phyloP scores from a whole-genome alignment of 2,888 invertebrate species.

The Zaprionus bogoriensis region DNA sequence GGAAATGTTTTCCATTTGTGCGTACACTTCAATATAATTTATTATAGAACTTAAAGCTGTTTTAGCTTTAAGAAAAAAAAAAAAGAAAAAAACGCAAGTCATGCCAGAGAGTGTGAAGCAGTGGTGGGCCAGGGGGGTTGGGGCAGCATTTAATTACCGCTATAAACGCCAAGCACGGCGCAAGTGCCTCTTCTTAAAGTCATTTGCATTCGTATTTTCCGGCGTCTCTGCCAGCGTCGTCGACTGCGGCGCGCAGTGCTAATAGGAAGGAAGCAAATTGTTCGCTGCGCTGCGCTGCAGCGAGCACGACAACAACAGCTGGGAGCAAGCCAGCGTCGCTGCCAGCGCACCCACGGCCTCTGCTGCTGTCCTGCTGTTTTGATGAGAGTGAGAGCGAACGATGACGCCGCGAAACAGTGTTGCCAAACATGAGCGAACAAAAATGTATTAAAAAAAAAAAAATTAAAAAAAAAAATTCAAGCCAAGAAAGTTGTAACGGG shows the following conservation, averaged over 20 bases:
- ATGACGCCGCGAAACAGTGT: slow-evolving; percentile 39
- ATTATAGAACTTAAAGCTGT: too few relatives aligned
- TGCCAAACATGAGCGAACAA: slow-evolving; percentile 44
- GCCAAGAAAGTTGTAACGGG: slow-evolving; percentile 38
- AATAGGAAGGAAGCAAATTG: slow-evolving; percentile 52
- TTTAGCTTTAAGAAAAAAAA: too few relatives aligned
- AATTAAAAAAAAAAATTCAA: slow-evolving; percentile 32
- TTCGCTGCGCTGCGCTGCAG: slow-evolving; percentile 20
- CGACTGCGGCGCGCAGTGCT: neutral
- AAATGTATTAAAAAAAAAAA: slow-evolving; percentile 19
- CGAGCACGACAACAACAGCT: slow-evolving; percentile 48
- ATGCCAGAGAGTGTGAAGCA: too few relatives aligned
- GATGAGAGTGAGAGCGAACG: slow-evolving; percentile 44
- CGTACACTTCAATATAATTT: too few relatives aligned
- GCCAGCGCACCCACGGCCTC: neutral
- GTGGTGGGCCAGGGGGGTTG: too few relatives aligned
- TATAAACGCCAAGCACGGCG: too few relatives aligned
- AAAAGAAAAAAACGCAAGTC: too few relatives aligned
- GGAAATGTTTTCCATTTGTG: too few relatives aligned
- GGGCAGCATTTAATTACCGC: too few relatives aligned
- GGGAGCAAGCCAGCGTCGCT: slow-evolving; percentile 9
- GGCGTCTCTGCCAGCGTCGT: slow-evolving; percentile 16
- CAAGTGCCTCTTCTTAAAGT: too few relatives aligned
- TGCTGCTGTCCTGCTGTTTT: slow-evolving; percentile 7
- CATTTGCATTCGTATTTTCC: neutral